phyloP scores from a whole-genome alignment of 2,113 vertebrate genomes.

The Oplegnathus fasciatus region DNA sequence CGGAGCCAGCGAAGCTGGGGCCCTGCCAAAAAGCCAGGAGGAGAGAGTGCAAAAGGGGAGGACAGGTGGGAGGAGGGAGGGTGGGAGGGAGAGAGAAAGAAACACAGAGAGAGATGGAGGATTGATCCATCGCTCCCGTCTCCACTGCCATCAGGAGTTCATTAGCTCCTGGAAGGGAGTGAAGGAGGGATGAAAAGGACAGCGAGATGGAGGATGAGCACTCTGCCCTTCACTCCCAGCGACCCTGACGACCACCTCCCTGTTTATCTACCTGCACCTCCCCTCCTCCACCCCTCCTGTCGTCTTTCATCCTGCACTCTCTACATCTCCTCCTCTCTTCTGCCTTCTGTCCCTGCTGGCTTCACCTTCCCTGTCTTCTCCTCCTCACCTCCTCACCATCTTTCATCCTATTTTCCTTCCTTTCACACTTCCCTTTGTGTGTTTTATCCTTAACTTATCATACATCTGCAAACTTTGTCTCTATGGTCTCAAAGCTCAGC shows the following conservation, averaged over 20 bases:
- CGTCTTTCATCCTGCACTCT: constrained; percentile 17
- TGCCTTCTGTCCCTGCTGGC: constrained; percentile 6
- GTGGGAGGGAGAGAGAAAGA: constrained; percentile 5
- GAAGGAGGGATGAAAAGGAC: constrained; percentile 43
- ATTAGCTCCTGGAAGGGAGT: constrained; percentile 68
- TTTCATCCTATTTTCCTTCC: background rate
- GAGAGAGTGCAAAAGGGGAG: constrained; percentile 41
- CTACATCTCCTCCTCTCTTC: background rate
- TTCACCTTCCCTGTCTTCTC: constrained; percentile 19
- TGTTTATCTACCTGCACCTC: constrained; percentile 32
- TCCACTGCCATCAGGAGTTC: constrained; percentile 76
- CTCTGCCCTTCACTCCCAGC: constrained; percentile 56
- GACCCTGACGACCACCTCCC: constrained; percentile 44
- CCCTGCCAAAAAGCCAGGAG: constrained; percentile 57
- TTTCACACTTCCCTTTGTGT: background rate
- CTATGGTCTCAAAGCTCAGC: background rate
- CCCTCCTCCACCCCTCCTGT: background rate
- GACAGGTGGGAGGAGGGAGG: constrained; percentile 58
- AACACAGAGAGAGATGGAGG: constrained; percentile 42
- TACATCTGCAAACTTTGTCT: background rate
- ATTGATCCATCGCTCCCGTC: constrained; percentile 67
- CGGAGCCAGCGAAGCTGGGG: constrained; percentile 49
- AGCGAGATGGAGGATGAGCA: constrained; percentile 48
- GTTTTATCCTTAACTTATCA: background rate
- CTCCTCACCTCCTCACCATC: background rate